Percentiles rank a stretch among this genome's conserved stretches.
Conservation (phyloP, 2,888 invertebrate genomes). For the Rhynchonema sp. region DNA sequence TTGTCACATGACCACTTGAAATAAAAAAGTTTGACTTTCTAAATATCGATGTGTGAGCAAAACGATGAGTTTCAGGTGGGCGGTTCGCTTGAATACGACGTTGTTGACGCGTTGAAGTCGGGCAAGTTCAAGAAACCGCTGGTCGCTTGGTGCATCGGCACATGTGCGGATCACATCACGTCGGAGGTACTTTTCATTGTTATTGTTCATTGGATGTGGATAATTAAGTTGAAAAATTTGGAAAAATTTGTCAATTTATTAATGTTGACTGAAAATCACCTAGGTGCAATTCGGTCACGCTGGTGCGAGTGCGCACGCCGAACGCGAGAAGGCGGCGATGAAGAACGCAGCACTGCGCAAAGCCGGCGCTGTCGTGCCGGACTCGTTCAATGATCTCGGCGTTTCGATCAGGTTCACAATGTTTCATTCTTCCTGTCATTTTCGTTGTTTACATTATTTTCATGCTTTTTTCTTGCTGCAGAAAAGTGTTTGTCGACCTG, state of each 20-base stretch:
- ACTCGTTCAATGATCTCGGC: conserved; percentile 75
- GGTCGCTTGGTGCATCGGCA: conserved; percentile 97
- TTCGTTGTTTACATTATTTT: no score
- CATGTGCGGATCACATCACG: conserved; percentile 34
- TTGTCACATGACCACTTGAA: no score
- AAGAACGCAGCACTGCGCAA: conserved; percentile 66
- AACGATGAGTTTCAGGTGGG: no score
- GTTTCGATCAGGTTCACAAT: conserved; percentile 45
- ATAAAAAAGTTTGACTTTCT: no score
- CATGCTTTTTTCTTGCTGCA: conserved; percentile 8
- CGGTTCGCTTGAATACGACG: conserved; percentile 89
- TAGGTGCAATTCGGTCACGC: conserved; percentile 96
- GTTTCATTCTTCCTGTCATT: no score
- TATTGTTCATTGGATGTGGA: conserved; percentile 1
- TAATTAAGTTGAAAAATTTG: neutral
- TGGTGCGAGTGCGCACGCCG: conserved; percentile 87
- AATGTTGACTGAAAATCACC: no score
- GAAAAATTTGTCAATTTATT: no score
- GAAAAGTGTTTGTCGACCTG: conserved; percentile 37
- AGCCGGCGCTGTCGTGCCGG: conserved; percentile 73
- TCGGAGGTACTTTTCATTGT: no score
- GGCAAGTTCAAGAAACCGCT: conserved; percentile 71
- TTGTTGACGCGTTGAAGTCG: conserved; percentile 58
- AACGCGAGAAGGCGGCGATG: conserved; percentile 69
- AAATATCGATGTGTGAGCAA: no score